These are phyloP conservation scores for Agapostemon virescens DNA, from an alignment of 2,888 invertebrate genomes.

Conservation along the genomic window DNA sequence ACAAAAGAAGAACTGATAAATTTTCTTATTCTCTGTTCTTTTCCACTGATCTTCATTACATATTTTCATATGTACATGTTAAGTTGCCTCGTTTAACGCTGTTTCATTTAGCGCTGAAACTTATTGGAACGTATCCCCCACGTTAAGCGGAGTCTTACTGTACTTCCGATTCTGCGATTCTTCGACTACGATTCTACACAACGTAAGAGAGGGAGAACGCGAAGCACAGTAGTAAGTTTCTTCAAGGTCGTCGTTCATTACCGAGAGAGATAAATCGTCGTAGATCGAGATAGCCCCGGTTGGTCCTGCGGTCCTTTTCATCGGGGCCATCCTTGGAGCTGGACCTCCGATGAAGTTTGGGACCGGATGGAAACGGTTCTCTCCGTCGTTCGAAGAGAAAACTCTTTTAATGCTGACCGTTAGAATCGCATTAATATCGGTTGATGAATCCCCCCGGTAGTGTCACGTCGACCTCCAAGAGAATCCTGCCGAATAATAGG, in stretches of 20 bases:
- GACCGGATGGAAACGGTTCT: slow-evolving; percentile 33
- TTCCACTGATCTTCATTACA: too few relatives aligned
- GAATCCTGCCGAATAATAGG: slow-evolving; percentile 65
- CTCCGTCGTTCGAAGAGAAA: slow-evolving; percentile 14
- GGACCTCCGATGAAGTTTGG: slow-evolving; percentile 50
- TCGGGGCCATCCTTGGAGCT: not conserved
- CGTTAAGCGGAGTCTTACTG: too few relatives aligned
- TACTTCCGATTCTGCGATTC: not conserved
- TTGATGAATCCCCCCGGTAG: slow-evolving; percentile 65
- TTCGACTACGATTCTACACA: too few relatives aligned
- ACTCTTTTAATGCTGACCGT: slow-evolving; percentile 56
- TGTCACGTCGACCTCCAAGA: slow-evolving; percentile 53
- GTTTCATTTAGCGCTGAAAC: too few relatives aligned
- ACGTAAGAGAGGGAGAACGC: not conserved
- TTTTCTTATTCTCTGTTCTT: too few relatives aligned
- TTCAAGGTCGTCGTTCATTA: slow-evolving; percentile 9
- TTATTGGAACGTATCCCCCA: too few relatives aligned
- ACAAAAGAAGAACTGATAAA: too few relatives aligned
- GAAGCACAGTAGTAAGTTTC: not conserved
- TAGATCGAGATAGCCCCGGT: slow-evolving; percentile 34
- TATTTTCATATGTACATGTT: too few relatives aligned
- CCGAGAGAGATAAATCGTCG: slow-evolving; percentile 29
- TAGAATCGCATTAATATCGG: slow-evolving; percentile 72
- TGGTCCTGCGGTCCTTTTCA: slow-evolving; percentile 29
- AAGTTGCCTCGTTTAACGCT: too few relatives aligned